Percentiles rank a stretch among this genome's conserved stretches.
These are phyloP conservation scores for Rhagium mordax DNA, from an alignment of 2,888 invertebrate species.

Conservation along the genomic window DNA sequence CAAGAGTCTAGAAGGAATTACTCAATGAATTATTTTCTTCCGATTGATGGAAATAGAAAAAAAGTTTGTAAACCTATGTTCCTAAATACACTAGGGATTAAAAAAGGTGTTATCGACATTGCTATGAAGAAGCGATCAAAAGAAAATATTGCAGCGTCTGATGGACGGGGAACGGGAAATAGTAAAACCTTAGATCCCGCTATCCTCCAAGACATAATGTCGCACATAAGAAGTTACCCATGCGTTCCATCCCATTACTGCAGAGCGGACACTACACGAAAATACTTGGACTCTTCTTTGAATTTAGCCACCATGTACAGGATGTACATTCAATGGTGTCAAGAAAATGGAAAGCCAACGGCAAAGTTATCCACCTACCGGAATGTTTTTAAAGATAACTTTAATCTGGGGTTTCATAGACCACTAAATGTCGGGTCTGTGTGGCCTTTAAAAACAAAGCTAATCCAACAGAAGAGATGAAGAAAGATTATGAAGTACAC, in stretches of 20 bases:
- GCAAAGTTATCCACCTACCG: background rate
- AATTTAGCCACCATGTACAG: constrained; percentile 1
- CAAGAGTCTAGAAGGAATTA: background rate
- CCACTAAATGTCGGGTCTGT: constrained; percentile 36
- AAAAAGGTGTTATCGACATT: constrained; percentile 40
- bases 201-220: background rate
- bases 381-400: constrained; percentile 22
- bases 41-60: constrained; percentile 15
- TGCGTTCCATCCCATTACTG: constrained; percentile 26
- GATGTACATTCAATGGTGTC: background rate
- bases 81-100: constrained; percentile 40
- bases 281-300: constrained; percentile 21
- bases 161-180: constrained; percentile 29
- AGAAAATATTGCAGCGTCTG: constrained; percentile 31
- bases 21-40: constrained; percentile 26
- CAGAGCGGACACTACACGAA: constrained; percentile 1
- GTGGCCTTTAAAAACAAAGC: constrained; percentile 4
- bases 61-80: constrained; percentile 42
- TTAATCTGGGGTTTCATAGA: constrained; percentile 34
- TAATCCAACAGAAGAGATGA: constrained; percentile 4
- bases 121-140: constrained; percentile 35
- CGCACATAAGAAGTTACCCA: background rate
- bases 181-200: background rate
- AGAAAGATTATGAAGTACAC: constrained; percentile 19
- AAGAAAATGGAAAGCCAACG: background rate